phyloP scores from a whole-genome alignment of 2,888 invertebrate species.

The Epicampocera succincta region DNA sequence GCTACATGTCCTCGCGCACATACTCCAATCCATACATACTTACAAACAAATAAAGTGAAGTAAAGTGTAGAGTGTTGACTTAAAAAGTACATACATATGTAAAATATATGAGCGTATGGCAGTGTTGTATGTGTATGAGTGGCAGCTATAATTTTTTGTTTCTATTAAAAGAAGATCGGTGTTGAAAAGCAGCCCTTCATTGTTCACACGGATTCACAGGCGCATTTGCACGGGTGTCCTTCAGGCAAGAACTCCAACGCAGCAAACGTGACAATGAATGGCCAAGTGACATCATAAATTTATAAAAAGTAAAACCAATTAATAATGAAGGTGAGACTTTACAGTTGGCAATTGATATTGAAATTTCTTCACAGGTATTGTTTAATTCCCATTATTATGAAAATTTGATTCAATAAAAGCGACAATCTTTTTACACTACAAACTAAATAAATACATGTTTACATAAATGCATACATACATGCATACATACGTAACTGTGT shows the following conservation, averaged over 20 bases:
- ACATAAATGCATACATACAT: too few species aligned
- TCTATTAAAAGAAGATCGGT: slow-evolving; percentile 53
- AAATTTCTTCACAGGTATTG: slow-evolving; percentile 46
- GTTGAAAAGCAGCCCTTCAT: slow-evolving; percentile 63
- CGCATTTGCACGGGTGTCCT: background rate
- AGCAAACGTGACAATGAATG: slow-evolving; percentile 55
- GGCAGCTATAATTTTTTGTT: background rate
- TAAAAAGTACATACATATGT: background rate
- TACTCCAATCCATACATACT: too few species aligned
- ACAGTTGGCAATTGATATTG: slow-evolving; percentile 64
- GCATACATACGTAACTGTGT: too few species aligned
- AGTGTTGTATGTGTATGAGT: too few species aligned
- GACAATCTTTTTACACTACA: too few species aligned
- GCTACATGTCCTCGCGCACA: too few species aligned
- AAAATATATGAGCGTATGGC: background rate
- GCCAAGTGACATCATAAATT: slow-evolving; percentile 3
- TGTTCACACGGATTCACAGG: slow-evolving; percentile 28
- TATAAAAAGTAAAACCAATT: slow-evolving; percentile 9
- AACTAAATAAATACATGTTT: too few species aligned
- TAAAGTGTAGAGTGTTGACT: too few species aligned
- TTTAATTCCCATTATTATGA: background rate
- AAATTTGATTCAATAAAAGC: too few species aligned
- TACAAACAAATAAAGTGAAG: too few species aligned
- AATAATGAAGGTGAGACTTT: slow-evolving; percentile 51
- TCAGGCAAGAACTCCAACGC: slow-evolving; percentile 40